Evolutionary conservation across 2,113 vertebrate species (phyloP).

Genomic region (Sitta europaea): DNA sequence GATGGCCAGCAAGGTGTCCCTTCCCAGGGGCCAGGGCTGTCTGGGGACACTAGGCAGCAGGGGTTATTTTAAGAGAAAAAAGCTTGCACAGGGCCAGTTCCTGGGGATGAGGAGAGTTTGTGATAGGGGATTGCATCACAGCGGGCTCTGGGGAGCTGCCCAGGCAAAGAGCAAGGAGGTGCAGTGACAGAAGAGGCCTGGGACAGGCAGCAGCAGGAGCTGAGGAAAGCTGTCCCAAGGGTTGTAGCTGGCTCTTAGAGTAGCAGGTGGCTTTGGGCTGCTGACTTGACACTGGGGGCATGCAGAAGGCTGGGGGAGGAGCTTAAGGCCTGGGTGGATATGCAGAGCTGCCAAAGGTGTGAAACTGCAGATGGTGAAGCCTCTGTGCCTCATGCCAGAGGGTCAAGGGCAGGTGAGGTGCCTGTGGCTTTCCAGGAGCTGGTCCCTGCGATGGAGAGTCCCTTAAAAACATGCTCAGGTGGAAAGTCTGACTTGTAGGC

Average conservation of each 20-base stretch:
- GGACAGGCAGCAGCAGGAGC: not conserved
- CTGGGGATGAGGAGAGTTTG: not conserved
- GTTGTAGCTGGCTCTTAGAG: accelerated
- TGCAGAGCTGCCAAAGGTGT: not conserved
- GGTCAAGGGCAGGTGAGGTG: not conserved
- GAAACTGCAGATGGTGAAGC: not conserved
- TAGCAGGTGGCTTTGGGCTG: not conserved
- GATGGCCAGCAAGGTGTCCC: accelerated
- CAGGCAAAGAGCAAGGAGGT: not conserved
- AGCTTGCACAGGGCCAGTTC: not conserved
- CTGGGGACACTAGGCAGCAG: too few species aligned
- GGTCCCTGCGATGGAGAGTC: not conserved
- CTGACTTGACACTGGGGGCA: not conserved
- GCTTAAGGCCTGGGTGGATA: not conserved
- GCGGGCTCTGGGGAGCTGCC: not conserved
- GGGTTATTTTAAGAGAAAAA: not conserved
- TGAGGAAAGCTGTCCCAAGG: not conserved
- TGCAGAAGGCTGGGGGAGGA: not conserved
- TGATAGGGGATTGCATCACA: not conserved
- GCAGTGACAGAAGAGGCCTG: not conserved
- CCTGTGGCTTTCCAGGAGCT: accelerated
- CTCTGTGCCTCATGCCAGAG: not conserved
- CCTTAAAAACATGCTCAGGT: accelerated
- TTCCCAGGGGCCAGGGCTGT: accelerated
- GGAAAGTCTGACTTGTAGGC: not conserved